Evolutionary conservation across 1,140 invertebrate species (phyloP).

Genomic region (Zaprionus tsacasi): DNA sequence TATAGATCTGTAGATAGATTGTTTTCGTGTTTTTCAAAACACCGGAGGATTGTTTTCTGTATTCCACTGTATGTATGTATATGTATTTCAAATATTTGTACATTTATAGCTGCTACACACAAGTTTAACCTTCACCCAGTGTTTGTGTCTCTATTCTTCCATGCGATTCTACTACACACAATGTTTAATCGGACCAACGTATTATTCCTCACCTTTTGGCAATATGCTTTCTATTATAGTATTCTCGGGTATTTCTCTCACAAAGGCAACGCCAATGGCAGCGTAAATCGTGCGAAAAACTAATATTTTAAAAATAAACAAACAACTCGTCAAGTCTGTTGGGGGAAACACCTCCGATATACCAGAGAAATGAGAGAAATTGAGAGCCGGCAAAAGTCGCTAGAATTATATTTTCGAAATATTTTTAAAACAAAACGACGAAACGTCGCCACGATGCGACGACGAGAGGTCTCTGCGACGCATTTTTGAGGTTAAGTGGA

Average conservation of each 20-base stretch:
- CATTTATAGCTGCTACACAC: background rate
- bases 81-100: slow-evolving; percentile 5
- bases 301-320: slow-evolving; percentile 79
- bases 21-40: background rate
- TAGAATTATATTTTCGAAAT: slow-evolving; percentile 71
- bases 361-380: slow-evolving; percentile 23
- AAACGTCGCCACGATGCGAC: slow-evolving; percentile 32
- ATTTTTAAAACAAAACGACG: slow-evolving; percentile 66
- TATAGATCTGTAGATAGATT: background rate
- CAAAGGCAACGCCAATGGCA: slow-evolving; percentile 22
- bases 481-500: slow-evolving; percentile 65
- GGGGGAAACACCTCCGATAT: slow-evolving; percentile 6
- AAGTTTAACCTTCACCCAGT: background rate
- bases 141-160: slow-evolving; percentile 3
- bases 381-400: slow-evolving; percentile 58
- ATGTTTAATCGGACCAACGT: background rate
- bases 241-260: slow-evolving; percentile 13
- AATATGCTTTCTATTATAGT: slow-evolving; percentile 17
- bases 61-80: background rate
- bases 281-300: slow-evolving; percentile 69
- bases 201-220: slow-evolving; percentile 15
- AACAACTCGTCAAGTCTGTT: slow-evolving; percentile 34
- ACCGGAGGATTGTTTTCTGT: no score
- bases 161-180: background rate
- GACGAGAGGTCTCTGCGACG: slow-evolving; percentile 31